Conservation (phyloP, 2,113 vertebrate species). For the Mirza zaza region DNA sequence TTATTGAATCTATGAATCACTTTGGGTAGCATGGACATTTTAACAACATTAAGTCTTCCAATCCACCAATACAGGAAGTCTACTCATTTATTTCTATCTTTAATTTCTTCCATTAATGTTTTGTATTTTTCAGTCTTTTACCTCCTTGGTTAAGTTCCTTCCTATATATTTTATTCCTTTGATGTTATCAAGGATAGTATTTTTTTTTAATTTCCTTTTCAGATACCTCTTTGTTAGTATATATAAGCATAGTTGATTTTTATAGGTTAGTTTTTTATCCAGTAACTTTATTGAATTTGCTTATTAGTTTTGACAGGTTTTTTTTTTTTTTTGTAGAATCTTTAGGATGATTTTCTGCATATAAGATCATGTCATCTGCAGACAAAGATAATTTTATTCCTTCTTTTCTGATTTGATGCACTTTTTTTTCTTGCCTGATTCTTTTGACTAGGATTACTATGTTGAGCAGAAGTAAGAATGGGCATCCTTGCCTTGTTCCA, state of each 20-base stretch:
- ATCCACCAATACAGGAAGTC: background rate
- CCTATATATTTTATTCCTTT: background rate
- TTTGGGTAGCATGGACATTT: background rate
- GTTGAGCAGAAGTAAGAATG: background rate
- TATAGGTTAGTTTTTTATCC: background rate
- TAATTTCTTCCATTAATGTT: background rate
- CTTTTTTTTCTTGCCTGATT: background rate
- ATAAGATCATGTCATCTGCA: background rate
- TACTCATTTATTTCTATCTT: background rate
- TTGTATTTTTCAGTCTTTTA: background rate
- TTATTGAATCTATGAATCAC: background rate
- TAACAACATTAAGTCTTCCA: background rate
- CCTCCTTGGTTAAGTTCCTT: background rate
- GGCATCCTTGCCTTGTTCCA: background rate
- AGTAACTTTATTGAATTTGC: background rate
- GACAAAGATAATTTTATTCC: background rate
- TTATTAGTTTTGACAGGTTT: background rate
- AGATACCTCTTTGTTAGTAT: background rate
- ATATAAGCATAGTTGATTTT: background rate
- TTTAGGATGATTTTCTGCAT: background rate
- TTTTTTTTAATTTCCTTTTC: background rate
- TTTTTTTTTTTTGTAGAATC: background rate
- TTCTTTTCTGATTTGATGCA: background rate
- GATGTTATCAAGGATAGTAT: background rate
- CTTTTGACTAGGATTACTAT: background rate